Percentiles rank a stretch among this genome's conserved stretches.
Conservation (phyloP, 2,113 vertebrate species). For the Climacteris rufus region DNA sequence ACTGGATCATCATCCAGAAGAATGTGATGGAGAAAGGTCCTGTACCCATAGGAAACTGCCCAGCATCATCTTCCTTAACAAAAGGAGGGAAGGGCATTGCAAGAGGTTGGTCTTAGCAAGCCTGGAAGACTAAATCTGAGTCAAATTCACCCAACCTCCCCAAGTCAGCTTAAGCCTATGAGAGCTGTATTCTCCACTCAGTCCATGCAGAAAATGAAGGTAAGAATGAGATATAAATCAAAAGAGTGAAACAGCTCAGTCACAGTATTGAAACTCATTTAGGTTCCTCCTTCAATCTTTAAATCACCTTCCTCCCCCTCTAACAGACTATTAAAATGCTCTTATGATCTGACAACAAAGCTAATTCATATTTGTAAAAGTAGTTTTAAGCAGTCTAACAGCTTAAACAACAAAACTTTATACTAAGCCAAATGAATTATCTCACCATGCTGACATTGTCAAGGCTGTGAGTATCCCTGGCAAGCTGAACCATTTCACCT, state of each 20-base stretch:
- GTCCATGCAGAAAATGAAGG: background rate
- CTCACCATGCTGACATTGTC: background rate
- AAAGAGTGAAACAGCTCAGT: background rate
- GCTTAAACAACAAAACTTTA: background rate
- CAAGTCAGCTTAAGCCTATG: background rate
- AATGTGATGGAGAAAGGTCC: background rate
- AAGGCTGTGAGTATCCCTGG: background rate
- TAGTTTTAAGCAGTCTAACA: background rate
- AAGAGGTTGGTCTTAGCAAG: background rate
- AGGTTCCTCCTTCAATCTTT: background rate
- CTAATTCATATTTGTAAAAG: background rate
- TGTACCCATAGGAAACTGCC: background rate
- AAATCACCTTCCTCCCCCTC: background rate
- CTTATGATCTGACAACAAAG: background rate
- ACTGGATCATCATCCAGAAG: background rate
- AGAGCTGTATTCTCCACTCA: background rate
- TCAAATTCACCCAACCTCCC: background rate
- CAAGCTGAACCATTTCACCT: background rate
- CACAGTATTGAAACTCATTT: background rate
- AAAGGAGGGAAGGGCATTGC: background rate
- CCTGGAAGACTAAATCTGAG: background rate
- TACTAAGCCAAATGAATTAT: background rate
- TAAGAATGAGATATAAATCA: background rate
- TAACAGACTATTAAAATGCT: background rate
- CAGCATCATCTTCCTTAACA: background rate